Conservation (phyloP, 2,797 vertebrate genomes). For the Channallabes apus region DNA sequence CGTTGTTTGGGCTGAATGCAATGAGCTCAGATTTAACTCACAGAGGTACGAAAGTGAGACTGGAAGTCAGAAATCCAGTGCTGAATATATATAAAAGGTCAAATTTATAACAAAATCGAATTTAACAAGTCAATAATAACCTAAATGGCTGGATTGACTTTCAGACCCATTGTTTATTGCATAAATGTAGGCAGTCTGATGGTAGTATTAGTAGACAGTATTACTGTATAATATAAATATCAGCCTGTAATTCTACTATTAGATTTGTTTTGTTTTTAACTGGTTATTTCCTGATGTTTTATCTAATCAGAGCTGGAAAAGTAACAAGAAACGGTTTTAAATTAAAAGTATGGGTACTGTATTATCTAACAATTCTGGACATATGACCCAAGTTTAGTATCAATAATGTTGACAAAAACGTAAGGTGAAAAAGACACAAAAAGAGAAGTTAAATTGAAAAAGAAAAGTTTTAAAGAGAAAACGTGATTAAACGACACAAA, state of each 20-base stretch:
- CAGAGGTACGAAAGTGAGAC: not conserved
- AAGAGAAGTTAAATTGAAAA: too few relatives aligned
- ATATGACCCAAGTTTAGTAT: not conserved
- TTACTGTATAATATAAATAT: not conserved
- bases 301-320: not conserved
- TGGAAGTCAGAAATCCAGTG: not conserved
- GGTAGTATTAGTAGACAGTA: too few relatives aligned
- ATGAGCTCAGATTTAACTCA: not conserved
- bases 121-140: not conserved
- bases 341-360: not conserved
- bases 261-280: not conserved
- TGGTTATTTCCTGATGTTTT: not conserved
- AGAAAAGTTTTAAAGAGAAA: too few relatives aligned
- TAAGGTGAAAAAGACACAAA: not conserved
- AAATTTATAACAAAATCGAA: not conserved
- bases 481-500: too few relatives aligned
- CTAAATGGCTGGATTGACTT: not conserved
- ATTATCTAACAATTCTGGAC: not conserved
- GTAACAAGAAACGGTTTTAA: not conserved
- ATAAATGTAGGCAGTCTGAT: not conserved
- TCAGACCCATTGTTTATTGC: not conserved
- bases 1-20: not conserved
- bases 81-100: not conserved
- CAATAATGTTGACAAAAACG: not conserved
- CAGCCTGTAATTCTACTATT: not conserved